Evolutionary conservation across 1,140 invertebrate genomes (phyloP), one percentile per base, ranked within the genome.

Genomic region (Lamellibrachia luymesi): DNA sequence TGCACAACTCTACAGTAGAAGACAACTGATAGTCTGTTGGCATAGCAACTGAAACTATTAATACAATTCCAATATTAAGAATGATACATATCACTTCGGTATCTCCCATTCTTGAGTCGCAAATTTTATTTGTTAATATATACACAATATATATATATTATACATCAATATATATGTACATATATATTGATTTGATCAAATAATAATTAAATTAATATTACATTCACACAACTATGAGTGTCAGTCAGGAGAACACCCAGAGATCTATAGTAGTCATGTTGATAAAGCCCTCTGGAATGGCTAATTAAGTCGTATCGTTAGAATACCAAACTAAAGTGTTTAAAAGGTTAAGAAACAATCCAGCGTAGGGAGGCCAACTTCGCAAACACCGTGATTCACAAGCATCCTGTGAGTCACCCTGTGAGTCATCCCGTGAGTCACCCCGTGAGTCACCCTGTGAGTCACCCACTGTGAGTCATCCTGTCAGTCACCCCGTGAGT

Each of bases 91-190:
- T 22, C 13, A 80, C 64, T 4, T 22, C 64, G 13, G 64, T 17
- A 80, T 80, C 38, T 38, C 64, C 64, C 64, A 80, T 80, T 80
- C 13, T 17, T 80, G 64, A 80, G 64, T 80, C 64, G 13, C 64
- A 80, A 80, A 80, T 80, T 80, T 80, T 80, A 80, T 80, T 80
- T 80, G 64, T 80, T 80, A 80, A 80, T 80, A 80, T 80, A 80
- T 80, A 80, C 64, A 80, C 64, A 80, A 17, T 80, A 80, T 80
- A 80, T 80, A 80, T 80, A 80, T 80, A 80, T 2, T 80, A 22
- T 17, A 80, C 64, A 80, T 80, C 64, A 80, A 80, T 80, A 80
- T 22, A 17, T 80, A 22, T 80, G 25, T 80, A 80, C 17, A 38
- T 38, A 38, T 56, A 56, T 80, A 80, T 22, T 80, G 64, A 80